Evolutionary conservation across 2,888 invertebrate species (phyloP).

Genomic region (Clunio marinus): DNA sequence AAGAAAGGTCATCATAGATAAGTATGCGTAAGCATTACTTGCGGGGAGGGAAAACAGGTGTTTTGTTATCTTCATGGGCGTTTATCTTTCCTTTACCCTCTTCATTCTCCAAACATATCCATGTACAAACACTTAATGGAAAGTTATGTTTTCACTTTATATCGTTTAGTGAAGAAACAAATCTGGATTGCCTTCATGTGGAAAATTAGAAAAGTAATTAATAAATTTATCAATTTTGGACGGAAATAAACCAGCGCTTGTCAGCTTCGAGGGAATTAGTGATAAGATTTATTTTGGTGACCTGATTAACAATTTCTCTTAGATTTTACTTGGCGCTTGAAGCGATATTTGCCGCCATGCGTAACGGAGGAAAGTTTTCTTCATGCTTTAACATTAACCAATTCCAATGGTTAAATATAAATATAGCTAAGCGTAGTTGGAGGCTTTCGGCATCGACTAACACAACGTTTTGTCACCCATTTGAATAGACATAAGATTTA

Average conservation of each 20-base stretch:
- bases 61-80: background rate
- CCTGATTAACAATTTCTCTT: constrained; percentile 33
- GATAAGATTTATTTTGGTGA: constrained; percentile 34
- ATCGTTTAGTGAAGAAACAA: background rate
- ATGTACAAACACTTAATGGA: background rate
- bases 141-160: constrained; percentile 14
- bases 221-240: constrained; percentile 36
- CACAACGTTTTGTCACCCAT: constrained; percentile 9
- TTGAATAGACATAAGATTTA: constrained; percentile 11
- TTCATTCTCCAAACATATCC: too few species aligned
- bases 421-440: too few species aligned
- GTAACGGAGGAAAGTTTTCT: constrained; percentile 13
- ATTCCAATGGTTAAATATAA: too few species aligned
- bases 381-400: too few species aligned
- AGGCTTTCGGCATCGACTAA: background rate
- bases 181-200: background rate
- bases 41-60: background rate
- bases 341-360: background rate
- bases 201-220: constrained; percentile 30
- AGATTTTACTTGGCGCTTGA: background rate
- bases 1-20: too few species aligned
- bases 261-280: background rate
- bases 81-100: background rate
- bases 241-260: background rate
- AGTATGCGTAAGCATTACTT: background rate